These are phyloP conservation scores for Oncorhynchus kisutch DNA, from an alignment of 2,113 vertebrate species.

Conservation along the genomic window DNA sequence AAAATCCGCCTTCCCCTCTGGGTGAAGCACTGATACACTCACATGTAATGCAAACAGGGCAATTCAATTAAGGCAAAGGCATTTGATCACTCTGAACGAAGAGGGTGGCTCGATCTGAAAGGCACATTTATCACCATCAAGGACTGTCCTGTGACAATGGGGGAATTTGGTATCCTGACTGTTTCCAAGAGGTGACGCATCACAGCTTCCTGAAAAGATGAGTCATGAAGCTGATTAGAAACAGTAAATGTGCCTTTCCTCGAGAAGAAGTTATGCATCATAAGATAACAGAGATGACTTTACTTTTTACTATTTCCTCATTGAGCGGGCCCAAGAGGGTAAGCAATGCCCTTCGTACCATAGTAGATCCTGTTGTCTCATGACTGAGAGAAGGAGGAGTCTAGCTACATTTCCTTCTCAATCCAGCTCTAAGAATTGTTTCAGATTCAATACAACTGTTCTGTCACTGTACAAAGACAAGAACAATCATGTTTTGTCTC, in stretches of 20 bases:
- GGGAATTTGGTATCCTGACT: conserved; percentile 37
- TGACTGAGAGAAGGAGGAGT: background rate
- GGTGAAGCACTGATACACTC: conserved; percentile 53
- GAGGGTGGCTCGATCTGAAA: conserved; percentile 55
- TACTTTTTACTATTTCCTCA: conserved; percentile 39
- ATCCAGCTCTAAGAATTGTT: background rate
- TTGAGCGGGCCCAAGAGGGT: conserved; percentile 37
- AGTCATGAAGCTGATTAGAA: conserved; percentile 48
- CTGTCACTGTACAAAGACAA: background rate
- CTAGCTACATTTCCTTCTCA: background rate
- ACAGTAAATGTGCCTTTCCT: conserved; percentile 18
- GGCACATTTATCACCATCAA: conserved; percentile 68
- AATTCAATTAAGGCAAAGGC: conserved; percentile 67
- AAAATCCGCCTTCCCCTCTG: conserved; percentile 31
- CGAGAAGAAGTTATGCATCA: conserved; percentile 24
- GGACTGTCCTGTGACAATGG: conserved; percentile 44
- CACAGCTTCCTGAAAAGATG: conserved; percentile 36
- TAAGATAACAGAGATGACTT: conserved; percentile 29
- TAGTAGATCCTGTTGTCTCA: conserved; percentile 18
- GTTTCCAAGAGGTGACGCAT: conserved; percentile 57
- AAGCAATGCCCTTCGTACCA: conserved; percentile 15
- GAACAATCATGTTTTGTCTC: background rate
- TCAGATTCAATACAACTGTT: background rate
- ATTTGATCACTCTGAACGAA: conserved; percentile 64
- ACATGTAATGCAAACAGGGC: conserved; percentile 56